Base-by-base conservation (phyloP, 2,888 invertebrate species). In the Ochlodes sylvanus region DNA sequence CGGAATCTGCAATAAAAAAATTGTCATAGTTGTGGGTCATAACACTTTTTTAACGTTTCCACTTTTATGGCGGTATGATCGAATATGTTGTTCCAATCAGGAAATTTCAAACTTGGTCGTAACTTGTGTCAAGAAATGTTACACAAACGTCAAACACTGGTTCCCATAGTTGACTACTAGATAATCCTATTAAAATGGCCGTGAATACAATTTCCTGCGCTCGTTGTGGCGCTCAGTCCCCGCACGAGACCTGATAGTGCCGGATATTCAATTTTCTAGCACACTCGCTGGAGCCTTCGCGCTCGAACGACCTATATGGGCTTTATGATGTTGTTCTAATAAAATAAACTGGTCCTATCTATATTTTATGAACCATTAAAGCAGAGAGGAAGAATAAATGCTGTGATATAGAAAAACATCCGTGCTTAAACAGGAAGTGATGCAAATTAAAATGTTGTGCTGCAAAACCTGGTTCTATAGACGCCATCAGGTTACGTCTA, bases 211-310 rank as follows among this genome's bases (percentile, higher is more conserved):
- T 70, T 66, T 70, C 70, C 68, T 38, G 58, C 42, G 19, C 62
- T 44, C 54, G 56, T 57, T 42, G 57, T 21, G 50, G 34, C 34
- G 58, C 62, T n/a, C n/a, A 38, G 32, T 27, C 62, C 54, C 47
- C 61, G n/a, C 32, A 15, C 34, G 41, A 50, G 55, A 56, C 41
- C 64, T 65, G 54, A 68, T 58, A 68, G 70, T 44, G 57, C 52
- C 52, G 70, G 70, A 69, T 65, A 70, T 70, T 70, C 68, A 68
- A 70, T 69, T 70, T 68, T 65, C 65, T 58, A 62, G 63, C 62
- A 65, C 61, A 34, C 55, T 62, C 62, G 54, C 57, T 32, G 55
- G 10, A 42, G 17, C 27, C 21, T 27, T 47, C 57, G 21, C 27
- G 63, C 52, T 17, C 32, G 52, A 4, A 47, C 44, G 32, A 34